phyloP scores from a whole-genome alignment of 1,140 invertebrate genomes.

The Sarcophaga bullata region DNA sequence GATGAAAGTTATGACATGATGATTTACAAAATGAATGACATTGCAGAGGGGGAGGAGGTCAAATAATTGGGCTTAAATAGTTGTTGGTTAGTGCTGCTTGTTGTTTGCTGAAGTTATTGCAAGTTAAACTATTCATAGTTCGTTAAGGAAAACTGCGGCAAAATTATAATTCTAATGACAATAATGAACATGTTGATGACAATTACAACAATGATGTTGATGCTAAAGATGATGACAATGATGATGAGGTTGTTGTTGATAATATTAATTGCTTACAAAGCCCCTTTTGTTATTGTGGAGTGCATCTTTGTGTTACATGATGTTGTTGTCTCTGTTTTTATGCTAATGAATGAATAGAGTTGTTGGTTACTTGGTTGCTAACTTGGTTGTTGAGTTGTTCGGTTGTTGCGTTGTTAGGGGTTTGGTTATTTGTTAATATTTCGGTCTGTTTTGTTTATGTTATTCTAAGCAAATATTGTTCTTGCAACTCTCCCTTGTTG shows the following conservation, averaged over 20 bases:
- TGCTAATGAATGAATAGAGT: too few relatives aligned
- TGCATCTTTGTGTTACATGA: background rate
- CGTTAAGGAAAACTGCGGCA: background rate
- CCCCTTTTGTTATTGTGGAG: background rate
- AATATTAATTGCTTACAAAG: background rate
- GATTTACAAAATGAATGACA: constrained; percentile 1
- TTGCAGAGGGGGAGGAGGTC: background rate
- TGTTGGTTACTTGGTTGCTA: too few relatives aligned
- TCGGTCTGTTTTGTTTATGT: too few relatives aligned
- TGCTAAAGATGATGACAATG: background rate
- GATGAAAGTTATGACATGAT: constrained; percentile 14
- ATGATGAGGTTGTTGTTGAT: background rate
- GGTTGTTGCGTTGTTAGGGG: too few relatives aligned
- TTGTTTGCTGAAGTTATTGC: background rate
- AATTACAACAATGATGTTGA: background rate
- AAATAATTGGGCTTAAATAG: background rate
- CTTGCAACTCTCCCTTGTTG: too few relatives aligned
- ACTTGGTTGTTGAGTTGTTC: too few relatives aligned
- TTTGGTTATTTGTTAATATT: too few relatives aligned
- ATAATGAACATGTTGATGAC: background rate
- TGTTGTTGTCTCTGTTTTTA: background rate
- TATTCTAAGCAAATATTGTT: too few relatives aligned
- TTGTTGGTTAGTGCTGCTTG: background rate
- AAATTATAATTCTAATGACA: background rate
- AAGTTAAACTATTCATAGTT: background rate